Percentiles rank a stretch among this genome's conserved stretches.
Evolutionary conservation across 2,888 invertebrate genomes (phyloP).

Genomic region (Leptinotarsa tumamoca): DNA sequence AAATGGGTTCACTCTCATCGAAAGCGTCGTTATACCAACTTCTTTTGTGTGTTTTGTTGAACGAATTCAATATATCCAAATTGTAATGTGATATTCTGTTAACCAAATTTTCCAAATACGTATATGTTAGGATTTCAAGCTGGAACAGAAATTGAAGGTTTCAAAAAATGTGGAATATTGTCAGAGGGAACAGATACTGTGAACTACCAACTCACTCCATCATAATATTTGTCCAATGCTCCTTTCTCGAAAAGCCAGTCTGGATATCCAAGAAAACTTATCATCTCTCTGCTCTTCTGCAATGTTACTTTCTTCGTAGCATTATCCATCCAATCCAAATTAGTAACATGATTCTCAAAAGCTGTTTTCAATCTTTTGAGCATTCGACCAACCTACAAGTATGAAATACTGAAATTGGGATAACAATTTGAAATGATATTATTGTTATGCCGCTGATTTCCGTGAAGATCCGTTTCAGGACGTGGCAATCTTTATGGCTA

Average conservation of each 20-base stretch:
- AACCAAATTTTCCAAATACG: constrained; percentile 78
- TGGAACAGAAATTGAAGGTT: constrained; percentile 44
- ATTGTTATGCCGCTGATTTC: too few species aligned
- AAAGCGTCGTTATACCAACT: constrained; percentile 71
- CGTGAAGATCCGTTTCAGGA: too few species aligned
- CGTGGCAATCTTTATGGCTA: too few species aligned
- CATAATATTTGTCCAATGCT: constrained; percentile 76
- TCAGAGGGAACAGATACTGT: neutral
- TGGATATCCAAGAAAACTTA: constrained; percentile 81
- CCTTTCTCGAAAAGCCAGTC: constrained; percentile 78
- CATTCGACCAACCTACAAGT: constrained; percentile 76
- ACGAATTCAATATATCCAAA: constrained; percentile 69
- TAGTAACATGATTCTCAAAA: constrained; percentile 75
- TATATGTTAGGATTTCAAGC: constrained; percentile 70
- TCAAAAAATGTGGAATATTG: too few species aligned
- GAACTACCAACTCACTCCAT: constrained; percentile 67
- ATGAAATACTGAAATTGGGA: too few species aligned
- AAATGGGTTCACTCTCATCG: constrained; percentile 74
- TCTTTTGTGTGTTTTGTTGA: constrained; percentile 70
- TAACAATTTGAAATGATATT: too few species aligned
- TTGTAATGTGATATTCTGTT: constrained; percentile 72
- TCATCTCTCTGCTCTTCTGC: constrained; percentile 80
- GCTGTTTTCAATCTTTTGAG: constrained; percentile 77
- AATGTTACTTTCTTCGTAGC: constrained; percentile 79
- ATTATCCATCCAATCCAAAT: constrained; percentile 82